Conservation (phyloP, 2,888 invertebrate species). For the Mesoligia furuncula region DNA sequence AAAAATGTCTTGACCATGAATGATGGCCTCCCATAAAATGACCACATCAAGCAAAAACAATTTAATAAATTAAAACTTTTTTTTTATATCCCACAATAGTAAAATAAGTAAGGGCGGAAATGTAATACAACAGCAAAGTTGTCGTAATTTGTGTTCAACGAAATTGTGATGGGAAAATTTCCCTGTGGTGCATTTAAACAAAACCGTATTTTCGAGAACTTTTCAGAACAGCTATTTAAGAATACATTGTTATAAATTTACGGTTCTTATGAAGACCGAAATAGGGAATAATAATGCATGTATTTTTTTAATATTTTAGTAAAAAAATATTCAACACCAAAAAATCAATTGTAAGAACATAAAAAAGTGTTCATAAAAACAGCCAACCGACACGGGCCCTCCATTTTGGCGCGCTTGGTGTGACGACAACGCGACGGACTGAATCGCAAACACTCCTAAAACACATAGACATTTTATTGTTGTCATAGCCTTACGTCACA, state of each 20-base stretch:
- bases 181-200: conserved; percentile 12
- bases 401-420: background rate
- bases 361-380: too few relatives aligned
- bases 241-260: background rate
- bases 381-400: too few relatives aligned
- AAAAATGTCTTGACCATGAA: too few relatives aligned
- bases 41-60: background rate
- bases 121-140: background rate
- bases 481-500: background rate
- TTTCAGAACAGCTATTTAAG: background rate
- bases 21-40: background rate
- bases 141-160: conserved; percentile 8
- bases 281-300: too few relatives aligned
- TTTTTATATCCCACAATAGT: too few relatives aligned
- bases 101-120: background rate
- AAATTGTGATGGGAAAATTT: conserved; percentile 22
- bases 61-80: too few relatives aligned
- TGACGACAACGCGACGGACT: background rate
- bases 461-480: background rate
- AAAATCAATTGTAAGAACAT: too few relatives aligned
- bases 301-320: too few relatives aligned
- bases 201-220: background rate
- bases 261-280: background rate
- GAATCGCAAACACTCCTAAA: background rate
- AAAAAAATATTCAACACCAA: background rate